phyloP scores from a whole-genome alignment of 2,113 vertebrate species.

The Crocuta crocuta region DNA sequence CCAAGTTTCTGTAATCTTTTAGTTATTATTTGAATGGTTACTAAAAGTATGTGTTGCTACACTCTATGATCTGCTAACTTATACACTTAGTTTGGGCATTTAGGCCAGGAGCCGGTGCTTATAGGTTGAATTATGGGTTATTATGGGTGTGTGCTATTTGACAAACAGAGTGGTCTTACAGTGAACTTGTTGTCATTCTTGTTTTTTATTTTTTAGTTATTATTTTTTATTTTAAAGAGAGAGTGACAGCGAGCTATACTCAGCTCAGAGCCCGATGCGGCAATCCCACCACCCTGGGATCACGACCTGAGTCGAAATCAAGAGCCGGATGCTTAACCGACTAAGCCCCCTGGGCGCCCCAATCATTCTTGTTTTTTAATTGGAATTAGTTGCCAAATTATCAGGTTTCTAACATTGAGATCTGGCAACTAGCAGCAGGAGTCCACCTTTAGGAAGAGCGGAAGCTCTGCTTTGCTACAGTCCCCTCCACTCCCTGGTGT shows the following conservation, averaged over 20 bases:
- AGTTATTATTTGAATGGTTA: neutral
- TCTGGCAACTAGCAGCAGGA: neutral
- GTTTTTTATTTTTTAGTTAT: neutral
- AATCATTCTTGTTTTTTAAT: neutral
- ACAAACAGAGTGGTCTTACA: neutral
- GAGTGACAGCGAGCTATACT: neutral
- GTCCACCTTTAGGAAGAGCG: too few species aligned
- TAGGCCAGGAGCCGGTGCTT: neutral
- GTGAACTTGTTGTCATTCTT: neutral
- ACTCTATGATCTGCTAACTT: neutral
- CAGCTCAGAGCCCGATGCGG: neutral
- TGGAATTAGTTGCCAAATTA: neutral
- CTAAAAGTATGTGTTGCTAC: neutral
- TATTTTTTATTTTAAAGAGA: neutral
- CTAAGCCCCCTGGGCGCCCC: neutral
- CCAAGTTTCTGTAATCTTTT: neutral
- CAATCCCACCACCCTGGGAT: neutral
- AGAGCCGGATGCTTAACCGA: neutral
- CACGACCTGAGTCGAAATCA: neutral
- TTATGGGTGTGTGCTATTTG: too few species aligned
- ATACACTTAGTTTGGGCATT: neutral
- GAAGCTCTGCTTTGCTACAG: neutral
- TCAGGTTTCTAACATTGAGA: neutral
- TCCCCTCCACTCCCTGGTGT: neutral
- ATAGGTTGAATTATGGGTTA: rapidly evolving